Conservation (phyloP, 1,140 invertebrate species). For the Sycophaga agraensis region DNA sequence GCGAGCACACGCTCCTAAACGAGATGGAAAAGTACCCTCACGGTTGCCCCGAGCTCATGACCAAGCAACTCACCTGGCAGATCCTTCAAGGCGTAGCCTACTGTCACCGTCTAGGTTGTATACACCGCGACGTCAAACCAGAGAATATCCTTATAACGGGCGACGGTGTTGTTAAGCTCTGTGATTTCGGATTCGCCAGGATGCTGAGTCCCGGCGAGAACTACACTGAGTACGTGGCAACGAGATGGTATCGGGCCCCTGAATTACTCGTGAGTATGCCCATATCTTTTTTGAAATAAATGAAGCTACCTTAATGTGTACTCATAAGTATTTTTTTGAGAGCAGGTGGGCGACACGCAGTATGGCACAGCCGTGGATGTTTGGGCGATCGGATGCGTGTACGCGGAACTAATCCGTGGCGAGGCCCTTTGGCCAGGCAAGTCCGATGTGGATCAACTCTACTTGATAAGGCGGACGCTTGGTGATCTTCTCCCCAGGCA, state of each 20-base stretch:
- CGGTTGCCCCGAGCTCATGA: slow-evolving; percentile 83
- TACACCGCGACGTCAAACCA: slow-evolving; percentile 97
- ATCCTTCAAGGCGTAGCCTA: slow-evolving; percentile 92
- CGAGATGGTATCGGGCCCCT: slow-evolving; percentile 96
- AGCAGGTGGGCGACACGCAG: slow-evolving; percentile 88
- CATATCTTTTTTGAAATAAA: no score
- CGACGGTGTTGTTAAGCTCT: slow-evolving; percentile 93
- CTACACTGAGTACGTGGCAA: slow-evolving; percentile 99
- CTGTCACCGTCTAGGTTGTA: slow-evolving; percentile 95
- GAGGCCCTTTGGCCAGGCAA: slow-evolving; percentile 97
- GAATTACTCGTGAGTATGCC: slow-evolving; percentile 74
- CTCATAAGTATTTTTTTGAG: no score
- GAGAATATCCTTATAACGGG: slow-evolving; percentile 98
- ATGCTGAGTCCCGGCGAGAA: slow-evolving; percentile 96
- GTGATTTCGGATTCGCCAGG: slow-evolving; percentile 98
- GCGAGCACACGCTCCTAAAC: slow-evolving; percentile 94
- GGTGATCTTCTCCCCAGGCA: slow-evolving; percentile 91
- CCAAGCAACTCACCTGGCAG: slow-evolving; percentile 93
- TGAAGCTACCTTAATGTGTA: no score
- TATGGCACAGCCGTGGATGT: slow-evolving; percentile 97
- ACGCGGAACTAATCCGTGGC: slow-evolving; percentile 93
- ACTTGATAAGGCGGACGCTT: slow-evolving; percentile 88
- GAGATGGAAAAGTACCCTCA: slow-evolving; percentile 88
- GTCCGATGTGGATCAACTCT: slow-evolving; percentile 97
- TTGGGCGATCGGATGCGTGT: slow-evolving; percentile 95